These are phyloP conservation scores for Augochlora pura DNA, from an alignment of 1,140 invertebrate species.

Conservation along the genomic window DNA sequence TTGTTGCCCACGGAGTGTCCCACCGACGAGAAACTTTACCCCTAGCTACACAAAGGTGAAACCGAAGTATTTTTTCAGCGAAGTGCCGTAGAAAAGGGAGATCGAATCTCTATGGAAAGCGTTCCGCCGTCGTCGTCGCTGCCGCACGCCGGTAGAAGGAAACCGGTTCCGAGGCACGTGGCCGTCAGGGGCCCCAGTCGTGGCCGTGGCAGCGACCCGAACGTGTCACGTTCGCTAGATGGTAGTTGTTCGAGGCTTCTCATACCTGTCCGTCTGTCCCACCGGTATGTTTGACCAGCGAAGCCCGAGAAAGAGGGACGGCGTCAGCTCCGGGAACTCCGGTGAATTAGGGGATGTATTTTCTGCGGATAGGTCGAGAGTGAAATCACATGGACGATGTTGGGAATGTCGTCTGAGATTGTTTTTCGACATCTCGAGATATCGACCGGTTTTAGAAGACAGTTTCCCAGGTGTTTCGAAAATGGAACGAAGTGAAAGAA, in stretches of 20 bases:
- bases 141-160: background rate
- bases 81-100: background rate
- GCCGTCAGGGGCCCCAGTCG: conserved; percentile 1
- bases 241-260: conserved; percentile 11
- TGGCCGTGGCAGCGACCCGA: background rate
- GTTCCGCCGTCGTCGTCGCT: background rate
- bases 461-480: too few relatives aligned
- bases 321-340: background rate
- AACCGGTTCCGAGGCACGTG: conserved; percentile 33
- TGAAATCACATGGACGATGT: background rate
- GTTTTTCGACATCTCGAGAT: conserved; percentile 15
- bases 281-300: conserved; percentile 26
- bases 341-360: conserved; percentile 19
- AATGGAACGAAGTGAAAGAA: too few relatives aligned
- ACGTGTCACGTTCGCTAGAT: conserved; percentile 3
- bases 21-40: background rate
- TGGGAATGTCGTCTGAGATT: conserved; percentile 16
- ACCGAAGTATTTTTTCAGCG: conserved; percentile 23
- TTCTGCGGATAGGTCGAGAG: background rate
- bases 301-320: background rate
- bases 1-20: too few relatives aligned
- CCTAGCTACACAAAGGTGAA: background rate
- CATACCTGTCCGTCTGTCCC: background rate
- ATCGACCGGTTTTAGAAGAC: too few relatives aligned
- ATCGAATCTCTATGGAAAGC: background rate